Evolutionary conservation across 2,797 vertebrate species (phyloP).

Genomic region (Lagodon rhomboides): DNA sequence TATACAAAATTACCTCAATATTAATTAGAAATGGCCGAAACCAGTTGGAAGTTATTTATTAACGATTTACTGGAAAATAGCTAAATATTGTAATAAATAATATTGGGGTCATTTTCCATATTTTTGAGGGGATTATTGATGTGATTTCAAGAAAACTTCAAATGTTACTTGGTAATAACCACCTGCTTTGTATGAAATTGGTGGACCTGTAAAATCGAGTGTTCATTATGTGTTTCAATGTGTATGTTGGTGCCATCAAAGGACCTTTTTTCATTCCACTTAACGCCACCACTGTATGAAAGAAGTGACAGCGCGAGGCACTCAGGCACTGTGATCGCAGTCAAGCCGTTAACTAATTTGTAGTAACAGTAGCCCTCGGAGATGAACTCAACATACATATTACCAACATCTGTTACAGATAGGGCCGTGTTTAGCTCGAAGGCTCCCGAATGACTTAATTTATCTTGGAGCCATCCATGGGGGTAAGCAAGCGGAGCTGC

Average conservation of each 20-base stretch:
- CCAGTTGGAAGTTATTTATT: no score
- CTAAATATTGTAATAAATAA: no score
- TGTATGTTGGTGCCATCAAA: conserved; percentile 7
- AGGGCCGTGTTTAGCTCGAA: conserved; percentile 2
- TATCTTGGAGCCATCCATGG: neutral
- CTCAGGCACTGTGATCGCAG: conserved; percentile 3
- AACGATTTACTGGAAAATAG: no score
- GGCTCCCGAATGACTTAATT: conserved; percentile 26
- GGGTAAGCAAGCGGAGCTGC: conserved; percentile 18
- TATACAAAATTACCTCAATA: no score
- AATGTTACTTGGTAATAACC: no score
- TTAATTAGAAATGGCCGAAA: no score
- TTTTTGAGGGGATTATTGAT: no score
- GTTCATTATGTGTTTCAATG: neutral
- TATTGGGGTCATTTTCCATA: no score
- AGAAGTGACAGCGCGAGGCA: neutral
- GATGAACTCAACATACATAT: conserved; percentile 33
- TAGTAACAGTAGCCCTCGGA: conserved; percentile 15
- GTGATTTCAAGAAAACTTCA: no score
- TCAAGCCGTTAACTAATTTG: conserved; percentile 32
- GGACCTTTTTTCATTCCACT: conserved; percentile 10
- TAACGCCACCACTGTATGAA: neutral
- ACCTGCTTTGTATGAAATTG: no score
- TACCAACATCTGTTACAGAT: conserved; percentile 24
- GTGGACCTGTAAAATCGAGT: neutral